A percentile compares a stretch with the other conserved stretches of the same genome.
phyloP scores from a whole-genome alignment of 2,888 invertebrate species.

The Philonicus albiceps region DNA sequence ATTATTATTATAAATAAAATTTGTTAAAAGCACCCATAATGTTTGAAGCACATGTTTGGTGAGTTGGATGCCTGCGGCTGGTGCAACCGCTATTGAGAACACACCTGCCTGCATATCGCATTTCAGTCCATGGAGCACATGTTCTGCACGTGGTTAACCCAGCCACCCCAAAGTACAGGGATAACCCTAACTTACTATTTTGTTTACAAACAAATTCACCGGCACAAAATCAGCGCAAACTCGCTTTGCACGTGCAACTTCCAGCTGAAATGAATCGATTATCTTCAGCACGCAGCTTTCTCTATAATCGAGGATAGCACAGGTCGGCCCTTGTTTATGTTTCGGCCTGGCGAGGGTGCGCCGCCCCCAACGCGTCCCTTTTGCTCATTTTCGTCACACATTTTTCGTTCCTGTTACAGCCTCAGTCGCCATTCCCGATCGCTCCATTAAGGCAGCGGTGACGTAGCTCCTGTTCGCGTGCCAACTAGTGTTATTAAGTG shows the following conservation, averaged over 20 bases:
- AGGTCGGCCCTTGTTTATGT: conserved; percentile 13
- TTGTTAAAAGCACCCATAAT: neutral
- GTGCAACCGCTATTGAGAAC: neutral
- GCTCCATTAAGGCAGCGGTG: conserved; percentile 30
- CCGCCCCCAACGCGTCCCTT: neutral
- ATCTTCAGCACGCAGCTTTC: conserved; percentile 1
- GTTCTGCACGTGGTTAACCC: neutral
- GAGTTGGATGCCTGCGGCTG: neutral
- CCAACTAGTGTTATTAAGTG: conserved; percentile 40
- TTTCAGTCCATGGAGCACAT: neutral
- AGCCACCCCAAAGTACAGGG: neutral
- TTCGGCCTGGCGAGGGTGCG: neutral
- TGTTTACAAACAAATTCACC: neutral
- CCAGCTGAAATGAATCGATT: conserved; percentile 21
- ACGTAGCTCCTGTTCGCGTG: conserved; percentile 46
- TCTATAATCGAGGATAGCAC: neutral
- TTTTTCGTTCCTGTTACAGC: conserved; percentile 6
- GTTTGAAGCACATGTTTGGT: neutral
- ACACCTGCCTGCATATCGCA: neutral
- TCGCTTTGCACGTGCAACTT: conserved; percentile 27
- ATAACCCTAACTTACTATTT: neutral
- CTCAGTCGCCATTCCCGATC: conserved; percentile 41
- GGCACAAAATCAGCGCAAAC: conserved; percentile 37
- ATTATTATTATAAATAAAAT: neutral
- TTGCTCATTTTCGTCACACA: neutral